Evolutionary conservation across 1,140 invertebrate species (phyloP), one percentile per base, ranked within the genome.

Genomic region (Drosophila parabipectinata): DNA sequence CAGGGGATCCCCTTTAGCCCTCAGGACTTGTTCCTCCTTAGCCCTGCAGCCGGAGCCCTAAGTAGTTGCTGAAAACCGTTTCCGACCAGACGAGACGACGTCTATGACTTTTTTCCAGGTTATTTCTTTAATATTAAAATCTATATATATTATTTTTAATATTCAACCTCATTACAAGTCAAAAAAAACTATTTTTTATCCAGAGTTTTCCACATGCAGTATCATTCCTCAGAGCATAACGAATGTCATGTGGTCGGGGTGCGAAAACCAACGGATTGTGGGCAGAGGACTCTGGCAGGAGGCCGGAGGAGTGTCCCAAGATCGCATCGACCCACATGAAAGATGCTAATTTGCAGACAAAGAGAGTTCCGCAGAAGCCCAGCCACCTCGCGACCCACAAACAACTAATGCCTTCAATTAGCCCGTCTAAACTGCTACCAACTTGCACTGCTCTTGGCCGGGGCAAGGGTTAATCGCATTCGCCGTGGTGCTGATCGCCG

Each of bases 331-430:
- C 21, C 37, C 47, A 76, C 15, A 61, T 50, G 55, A 88, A 68
- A 82, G 71, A 68, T 78, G 71, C 66, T 82, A 82, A 87, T 88
- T 87, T 88, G 71, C 52, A 51, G 24, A 82, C 82, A 87, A 88
- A 68, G 66, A 62, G 44, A 64, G 8, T 84, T 84, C 74, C 18
- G 55, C 34, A 66, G 82, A 85, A 85, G 55, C 41, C 41, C n/a
- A 44, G 2, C 41, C 50, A 55, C 45, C 56, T 81, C 76, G 77
- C 59, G 83, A 88, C 83, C 82, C 82, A 87, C 83, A 87, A 87
- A 88, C 79, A 88, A 87, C 82, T 87, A 87, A 87, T 87, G 82
- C 83, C 79, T 87, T 63, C 76, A 87, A 87, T 87, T 87, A 89
- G 79, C 75, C 71, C 52, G 63, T 67, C 81, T 84, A 72, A 84